These are phyloP conservation scores for Drosophila kanapiae DNA, from an alignment of 1,140 invertebrate genomes.

Conservation along the genomic window DNA sequence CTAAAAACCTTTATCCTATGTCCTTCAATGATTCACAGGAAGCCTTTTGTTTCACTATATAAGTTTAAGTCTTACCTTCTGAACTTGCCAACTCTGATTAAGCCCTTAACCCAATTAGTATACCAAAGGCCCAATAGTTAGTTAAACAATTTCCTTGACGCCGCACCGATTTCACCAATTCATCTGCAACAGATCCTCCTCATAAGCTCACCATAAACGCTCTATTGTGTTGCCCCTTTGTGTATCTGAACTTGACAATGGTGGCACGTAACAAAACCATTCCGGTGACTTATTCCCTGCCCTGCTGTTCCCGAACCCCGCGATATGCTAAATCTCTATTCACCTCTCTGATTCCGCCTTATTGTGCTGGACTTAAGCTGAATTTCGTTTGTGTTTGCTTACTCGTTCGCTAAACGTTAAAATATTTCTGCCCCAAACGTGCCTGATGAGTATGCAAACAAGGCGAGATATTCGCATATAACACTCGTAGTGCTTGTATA, in stretches of 20 bases:
- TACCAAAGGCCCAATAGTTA: too few relatives aligned
- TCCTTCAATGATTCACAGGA: neutral
- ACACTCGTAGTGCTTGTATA: constrained; percentile 26
- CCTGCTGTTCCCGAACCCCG: constrained; percentile 26
- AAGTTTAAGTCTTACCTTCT: neutral
- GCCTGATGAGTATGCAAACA: constrained; percentile 71
- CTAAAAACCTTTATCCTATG: too few relatives aligned
- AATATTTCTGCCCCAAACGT: constrained; percentile 62
- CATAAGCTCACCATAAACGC: constrained; percentile 7
- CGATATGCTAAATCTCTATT: constrained; percentile 27
- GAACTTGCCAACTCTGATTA: too few relatives aligned
- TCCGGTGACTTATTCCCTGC: constrained; percentile 26
- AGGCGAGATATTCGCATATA: constrained; percentile 42
- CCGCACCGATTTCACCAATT: constrained; percentile 21
- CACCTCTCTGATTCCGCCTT: constrained; percentile 32
- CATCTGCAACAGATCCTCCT: constrained; percentile 24
- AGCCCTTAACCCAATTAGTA: neutral
- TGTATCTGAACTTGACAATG: constrained; percentile 40
- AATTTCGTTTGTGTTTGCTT: constrained; percentile 45
- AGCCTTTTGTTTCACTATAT: neutral
- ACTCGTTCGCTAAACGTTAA: constrained; percentile 47
- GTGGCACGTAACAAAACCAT: constrained; percentile 39
- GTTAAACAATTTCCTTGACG: constrained; percentile 1
- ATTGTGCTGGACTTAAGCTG: constrained; percentile 22
- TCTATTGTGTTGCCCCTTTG: constrained; percentile 5